A percentile compares a stretch with the other conserved stretches of the same genome.
phyloP scores from a whole-genome alignment of 2,797 vertebrate genomes.

The Carduelis carduelis region DNA sequence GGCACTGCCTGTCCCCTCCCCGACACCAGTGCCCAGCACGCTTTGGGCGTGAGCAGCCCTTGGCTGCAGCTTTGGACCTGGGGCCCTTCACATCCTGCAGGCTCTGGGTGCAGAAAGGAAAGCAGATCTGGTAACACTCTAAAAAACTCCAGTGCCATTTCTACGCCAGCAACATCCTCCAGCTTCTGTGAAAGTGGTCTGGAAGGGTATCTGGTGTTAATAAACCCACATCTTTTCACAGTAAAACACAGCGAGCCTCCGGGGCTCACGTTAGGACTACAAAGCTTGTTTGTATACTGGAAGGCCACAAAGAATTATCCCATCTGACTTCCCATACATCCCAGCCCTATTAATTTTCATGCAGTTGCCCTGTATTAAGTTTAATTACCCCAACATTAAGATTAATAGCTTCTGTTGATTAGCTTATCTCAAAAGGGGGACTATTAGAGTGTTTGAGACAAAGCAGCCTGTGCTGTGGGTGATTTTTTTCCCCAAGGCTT shows the following conservation, averaged over 20 bases:
- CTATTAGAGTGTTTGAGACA: constrained; percentile 9
- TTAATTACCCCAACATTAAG: constrained; percentile 40
- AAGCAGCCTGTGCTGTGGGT: constrained; percentile 25
- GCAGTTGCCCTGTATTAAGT: constrained; percentile 32
- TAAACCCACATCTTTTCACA: neutral
- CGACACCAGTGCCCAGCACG: rapidly evolving
- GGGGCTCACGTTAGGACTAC: neutral
- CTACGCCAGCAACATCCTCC: neutral
- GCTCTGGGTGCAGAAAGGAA: neutral
- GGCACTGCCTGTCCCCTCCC: neutral
- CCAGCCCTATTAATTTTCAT: constrained; percentile 41
- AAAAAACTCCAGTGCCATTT: neutral
- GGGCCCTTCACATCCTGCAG: neutral
- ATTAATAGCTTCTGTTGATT: constrained; percentile 38
- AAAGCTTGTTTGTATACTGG: constrained; percentile 5
- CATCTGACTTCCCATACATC: constrained; percentile 21
- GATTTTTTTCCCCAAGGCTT: neutral
- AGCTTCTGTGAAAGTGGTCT: neutral
- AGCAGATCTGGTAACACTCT: neutral
- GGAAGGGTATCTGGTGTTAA: neutral
- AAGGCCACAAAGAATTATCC: constrained; percentile 11
- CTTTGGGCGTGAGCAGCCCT: neutral
- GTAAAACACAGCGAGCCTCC: neutral
- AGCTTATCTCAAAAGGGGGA: constrained; percentile 2
- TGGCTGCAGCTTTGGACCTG: neutral